Conservation (phyloP, 2,797 vertebrate genomes). For the Benthosema pterotum region DNA sequence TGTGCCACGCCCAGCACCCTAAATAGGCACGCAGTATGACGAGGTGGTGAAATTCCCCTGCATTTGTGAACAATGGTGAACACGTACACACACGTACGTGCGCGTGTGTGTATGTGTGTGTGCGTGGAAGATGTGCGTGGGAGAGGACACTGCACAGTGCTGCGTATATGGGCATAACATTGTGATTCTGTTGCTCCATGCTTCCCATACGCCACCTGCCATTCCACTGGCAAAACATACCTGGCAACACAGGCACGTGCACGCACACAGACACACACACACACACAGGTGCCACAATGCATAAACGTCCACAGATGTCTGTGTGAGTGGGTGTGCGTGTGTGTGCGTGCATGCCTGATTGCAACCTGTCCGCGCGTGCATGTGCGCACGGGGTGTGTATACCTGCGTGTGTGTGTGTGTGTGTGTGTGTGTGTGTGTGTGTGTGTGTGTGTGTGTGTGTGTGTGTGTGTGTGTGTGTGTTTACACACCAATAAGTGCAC, state of each 20-base stretch:
- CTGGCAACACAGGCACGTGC: neutral
- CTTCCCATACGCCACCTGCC: neutral
- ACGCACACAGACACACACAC: neutral
- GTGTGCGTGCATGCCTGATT: conserved; percentile 7
- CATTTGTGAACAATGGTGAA: conserved; percentile 84
- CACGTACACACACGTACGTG: conserved; percentile 17
- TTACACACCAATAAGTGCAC: conserved; percentile 34
- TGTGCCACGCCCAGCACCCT: conserved; percentile 79
- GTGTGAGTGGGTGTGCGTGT: conserved; percentile 17
- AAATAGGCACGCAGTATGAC: conserved; percentile 78
- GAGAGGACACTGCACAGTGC: neutral
- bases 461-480: conserved; percentile 16
- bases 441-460: conserved; percentile 5
- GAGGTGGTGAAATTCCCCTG: conserved; percentile 90
- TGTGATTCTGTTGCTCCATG: neutral
- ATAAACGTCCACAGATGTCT: too few relatives aligned
- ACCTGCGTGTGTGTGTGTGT: conserved; percentile 37
- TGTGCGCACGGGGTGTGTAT: neutral
- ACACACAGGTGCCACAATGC: neutral
- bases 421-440: conserved; percentile 13
- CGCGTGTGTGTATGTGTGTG: conserved; percentile 6
- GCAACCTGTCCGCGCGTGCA: neutral
- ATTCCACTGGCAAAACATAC: neutral
- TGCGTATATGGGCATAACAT: too few relatives aligned
- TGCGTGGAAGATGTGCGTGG: conserved; percentile 2